Evolutionary conservation across 1,140 invertebrate genomes (phyloP), one percentile per base, ranked within the genome.

Genomic region (Musca vetustissima): DNA sequence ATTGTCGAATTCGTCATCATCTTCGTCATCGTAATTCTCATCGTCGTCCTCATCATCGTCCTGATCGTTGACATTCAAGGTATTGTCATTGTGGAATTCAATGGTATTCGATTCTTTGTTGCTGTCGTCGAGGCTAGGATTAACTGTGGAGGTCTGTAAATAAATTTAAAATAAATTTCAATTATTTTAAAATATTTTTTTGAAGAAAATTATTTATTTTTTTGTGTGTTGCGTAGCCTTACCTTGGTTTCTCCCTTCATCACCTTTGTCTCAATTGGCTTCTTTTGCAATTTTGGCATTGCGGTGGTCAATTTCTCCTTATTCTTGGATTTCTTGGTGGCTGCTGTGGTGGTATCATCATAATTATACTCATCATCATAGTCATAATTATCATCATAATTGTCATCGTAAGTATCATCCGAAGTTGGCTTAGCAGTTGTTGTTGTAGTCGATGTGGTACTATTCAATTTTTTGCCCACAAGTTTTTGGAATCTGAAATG

Each of bases 401-500:
- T 55, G 2, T 72, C 69, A 53, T 64, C 61, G 32, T 74, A 28
- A 55, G 72, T 69, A 47, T 69, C 57, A 22, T 67, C 49, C n/a
- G 28, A 66, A 24, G 64, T 17, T 13, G 47, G 22, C 21, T 70
- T 48, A 19, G 28, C 52, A 22, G 66, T 70, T 11, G 49, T 70
- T 7, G 49, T 68, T n/a, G 13, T 67, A 43, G 25, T 64, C 65
- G 21, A 66, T 57, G 69, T 36, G 17, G 61, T 76, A 36, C 64
- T 49, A 22, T 74, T 79, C 11, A 75, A 69, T 32, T 70, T 70
- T 66, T 75, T 71, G 6, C 74, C 74, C 55, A 82, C 70, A 72
- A 81, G 75, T 72, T 81, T 77, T 55, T 81, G 79, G 49, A 76
- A 81, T 32, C 78, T 73, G 24, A 15, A 66, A 14, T 15, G 32